phyloP scores from a whole-genome alignment of 2,797 vertebrate genomes.

The Simalia tracyae region DNA sequence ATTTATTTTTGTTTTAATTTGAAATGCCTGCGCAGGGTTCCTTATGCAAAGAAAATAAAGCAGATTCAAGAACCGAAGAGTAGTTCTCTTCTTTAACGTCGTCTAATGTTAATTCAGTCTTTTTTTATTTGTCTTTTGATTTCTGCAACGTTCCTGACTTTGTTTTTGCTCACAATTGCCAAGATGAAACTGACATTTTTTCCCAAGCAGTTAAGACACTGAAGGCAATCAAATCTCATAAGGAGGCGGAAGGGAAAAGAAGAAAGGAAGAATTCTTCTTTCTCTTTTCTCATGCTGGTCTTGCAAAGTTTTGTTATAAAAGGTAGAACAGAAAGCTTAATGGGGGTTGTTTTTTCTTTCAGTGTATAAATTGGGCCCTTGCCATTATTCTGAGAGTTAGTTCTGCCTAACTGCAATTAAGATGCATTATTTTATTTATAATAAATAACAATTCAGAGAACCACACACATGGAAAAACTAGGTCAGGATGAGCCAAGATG shows the following conservation, averaged over 20 bases:
- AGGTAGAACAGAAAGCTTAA: too few relatives aligned
- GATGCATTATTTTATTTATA: background rate
- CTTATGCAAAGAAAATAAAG: conserved; percentile 85
- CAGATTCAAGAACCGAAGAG: conserved; percentile 62
- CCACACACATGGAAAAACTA: too few relatives aligned
- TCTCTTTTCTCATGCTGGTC: too few relatives aligned
- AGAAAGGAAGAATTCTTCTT: too few relatives aligned
- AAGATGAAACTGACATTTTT: background rate
- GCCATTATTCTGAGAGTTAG: background rate
- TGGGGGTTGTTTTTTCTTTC: too few relatives aligned
- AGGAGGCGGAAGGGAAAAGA: too few relatives aligned
- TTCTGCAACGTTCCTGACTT: background rate
- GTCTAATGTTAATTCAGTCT: conserved; percentile 8
- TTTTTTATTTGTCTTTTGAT: background rate
- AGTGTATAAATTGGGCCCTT: background rate
- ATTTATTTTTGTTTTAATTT: conserved; percentile 98
- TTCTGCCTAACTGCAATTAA: background rate
- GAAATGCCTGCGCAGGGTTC: conserved; percentile 87
- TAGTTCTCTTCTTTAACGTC: conserved; percentile 29
- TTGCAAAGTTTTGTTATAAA: too few relatives aligned
- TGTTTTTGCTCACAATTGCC: background rate
- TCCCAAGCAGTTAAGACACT: background rate
- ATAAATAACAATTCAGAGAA: background rate
- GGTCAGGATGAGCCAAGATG: background rate
- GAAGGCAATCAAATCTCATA: background rate